A percentile compares a stretch with the other conserved stretches of the same genome.
Evolutionary conservation across 2,888 invertebrate species (phyloP).

Genomic region (Drosophila fungiperda): DNA sequence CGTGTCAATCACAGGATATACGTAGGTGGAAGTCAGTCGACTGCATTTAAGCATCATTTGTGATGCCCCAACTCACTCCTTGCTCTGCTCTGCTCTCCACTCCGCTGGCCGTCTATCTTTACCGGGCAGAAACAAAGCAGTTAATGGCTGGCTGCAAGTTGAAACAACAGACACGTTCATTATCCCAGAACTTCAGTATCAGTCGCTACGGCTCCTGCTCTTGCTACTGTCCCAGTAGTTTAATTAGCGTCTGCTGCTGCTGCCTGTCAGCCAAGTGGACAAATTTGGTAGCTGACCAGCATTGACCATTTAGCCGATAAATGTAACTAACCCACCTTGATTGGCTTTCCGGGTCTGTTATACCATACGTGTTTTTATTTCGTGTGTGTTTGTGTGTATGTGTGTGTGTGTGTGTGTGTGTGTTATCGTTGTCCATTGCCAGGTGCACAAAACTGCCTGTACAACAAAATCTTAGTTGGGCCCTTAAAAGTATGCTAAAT

Average conservation of each 20-base stretch:
- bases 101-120: neutral
- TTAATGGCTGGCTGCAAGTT: conserved; percentile 57
- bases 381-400: neutral
- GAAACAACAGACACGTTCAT: conserved; percentile 57
- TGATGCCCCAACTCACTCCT: conserved; percentile 5
- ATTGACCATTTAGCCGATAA: conserved; percentile 66
- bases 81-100: neutral
- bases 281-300: conserved; percentile 64
- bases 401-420: conserved; percentile 27
- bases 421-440: conserved; percentile 22
- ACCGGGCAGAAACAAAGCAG: conserved; percentile 41
- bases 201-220: conserved; percentile 15
- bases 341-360: conserved; percentile 49
- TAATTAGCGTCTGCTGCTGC: conserved; percentile 71
- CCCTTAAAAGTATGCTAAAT: conserved; percentile 16
- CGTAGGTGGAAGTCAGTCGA: conserved; percentile 7
- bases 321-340: conserved; percentile 52
- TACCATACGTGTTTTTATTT: conserved; percentile 13
- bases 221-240: conserved; percentile 51
- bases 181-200: conserved; percentile 61
- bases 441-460: conserved; percentile 22
- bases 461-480: neutral
- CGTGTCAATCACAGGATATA: conserved; percentile 76
- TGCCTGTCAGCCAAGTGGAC: conserved; percentile 71
- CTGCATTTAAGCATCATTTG: conserved; percentile 71